phyloP scores from a whole-genome alignment of 2,888 invertebrate species.

The Latrodectus elegans region DNA sequence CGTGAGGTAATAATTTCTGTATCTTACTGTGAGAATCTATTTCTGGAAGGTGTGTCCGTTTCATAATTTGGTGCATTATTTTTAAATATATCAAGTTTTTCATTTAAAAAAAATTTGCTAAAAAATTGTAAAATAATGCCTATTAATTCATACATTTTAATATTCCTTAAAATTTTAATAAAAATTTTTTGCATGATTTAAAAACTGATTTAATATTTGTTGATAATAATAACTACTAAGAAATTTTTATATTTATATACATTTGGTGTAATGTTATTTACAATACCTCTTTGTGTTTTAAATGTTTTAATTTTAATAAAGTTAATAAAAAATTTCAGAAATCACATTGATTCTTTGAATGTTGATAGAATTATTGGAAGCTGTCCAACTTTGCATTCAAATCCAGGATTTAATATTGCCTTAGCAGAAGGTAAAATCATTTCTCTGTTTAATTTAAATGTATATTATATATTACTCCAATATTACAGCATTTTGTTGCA shows the following conservation, averaged over 20 bases:
- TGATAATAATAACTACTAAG: neutral
- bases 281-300: neutral
- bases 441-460: too few relatives aligned
- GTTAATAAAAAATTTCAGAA: conserved; percentile 16
- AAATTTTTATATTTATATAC: neutral
- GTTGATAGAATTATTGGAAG: conserved; percentile 35
- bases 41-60: too few relatives aligned
- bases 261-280: neutral
- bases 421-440: neutral
- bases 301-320: neutral
- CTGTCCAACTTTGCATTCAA: neutral
- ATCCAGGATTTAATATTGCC: neutral
- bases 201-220: neutral
- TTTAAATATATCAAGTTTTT: too few relatives aligned
- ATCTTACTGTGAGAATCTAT: too few relatives aligned
- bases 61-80: too few relatives aligned
- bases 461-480: too few relatives aligned
- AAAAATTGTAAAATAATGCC: too few relatives aligned
- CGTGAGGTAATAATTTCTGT: too few relatives aligned
- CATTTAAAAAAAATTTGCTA: too few relatives aligned
- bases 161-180: conserved; percentile 1
- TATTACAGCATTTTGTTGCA: too few relatives aligned
- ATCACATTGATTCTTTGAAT: conserved; percentile 34
- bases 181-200: neutral
- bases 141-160: neutral